Base-by-base conservation (phyloP, 1,140 invertebrate genomes). In the Megalopta genalis region DNA sequence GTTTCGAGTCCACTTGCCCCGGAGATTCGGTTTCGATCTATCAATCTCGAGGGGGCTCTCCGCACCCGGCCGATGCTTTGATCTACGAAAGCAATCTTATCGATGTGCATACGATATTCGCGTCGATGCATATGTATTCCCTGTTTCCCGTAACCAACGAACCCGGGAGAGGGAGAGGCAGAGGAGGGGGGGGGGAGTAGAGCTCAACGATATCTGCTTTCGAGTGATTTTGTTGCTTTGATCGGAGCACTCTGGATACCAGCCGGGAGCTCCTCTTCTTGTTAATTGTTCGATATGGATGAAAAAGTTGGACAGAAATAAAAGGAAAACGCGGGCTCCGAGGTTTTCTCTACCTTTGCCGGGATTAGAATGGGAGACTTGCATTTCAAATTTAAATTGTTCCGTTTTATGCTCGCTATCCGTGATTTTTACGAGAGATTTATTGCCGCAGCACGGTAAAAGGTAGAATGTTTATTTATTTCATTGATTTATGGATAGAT, bases 21-120 rank as follows among this genome's bases (percentile, higher is more conserved):
- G 54, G 71, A 63, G 27, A 83, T 72, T 80, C 27, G n/a, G 32
- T 59, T 57, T 65, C 77, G 62, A 79, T 73, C 77, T 79, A 79
- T 73, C 77, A 73, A 65, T 79, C 77, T 73, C 68, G 77, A 37
- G 25, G 25, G 46, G 37, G 14, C 21, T 25, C 54, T 57, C 18
- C 54, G 54, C 46, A 4, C 32, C 32, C 32, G 32, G 32, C 2
- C 18, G 46, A 49, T n/a, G 32, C 70, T 73, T 73, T 79, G 69
- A 79, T 65, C 77, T 71, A 65, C 46, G 60, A 59, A 73, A 57
- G 70, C 77, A 57, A 73, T 79, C 77, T 73, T 79, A 79, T 79
- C 60, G 70, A 79, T 79, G 70, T 69, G 77, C 75, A 77, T 77
- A 77, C 67, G 75, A 77, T 77, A 71, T 77, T 5, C 46, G 21